Evolutionary conservation across 2,113 vertebrate genomes (phyloP).

Genomic region (Strigops habroptila): DNA sequence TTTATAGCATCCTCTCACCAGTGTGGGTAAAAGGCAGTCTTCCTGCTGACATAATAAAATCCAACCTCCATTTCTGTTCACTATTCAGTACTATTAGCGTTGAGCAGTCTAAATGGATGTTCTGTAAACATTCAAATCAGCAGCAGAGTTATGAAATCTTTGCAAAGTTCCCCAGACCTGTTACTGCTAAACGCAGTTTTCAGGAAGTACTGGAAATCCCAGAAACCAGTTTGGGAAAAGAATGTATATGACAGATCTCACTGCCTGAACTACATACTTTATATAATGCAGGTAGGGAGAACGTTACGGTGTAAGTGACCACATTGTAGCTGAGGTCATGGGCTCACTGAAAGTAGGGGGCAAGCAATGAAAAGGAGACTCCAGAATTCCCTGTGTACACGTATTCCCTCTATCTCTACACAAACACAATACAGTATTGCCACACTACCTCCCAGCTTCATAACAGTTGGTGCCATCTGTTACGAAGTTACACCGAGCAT

Average conservation of each 20-base stretch:
- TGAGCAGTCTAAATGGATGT: background rate
- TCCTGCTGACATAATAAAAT: conserved; percentile 28
- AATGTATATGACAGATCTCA: background rate
- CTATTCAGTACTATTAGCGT: background rate
- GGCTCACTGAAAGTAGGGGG: background rate
- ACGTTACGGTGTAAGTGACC: background rate
- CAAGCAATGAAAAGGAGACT: background rate
- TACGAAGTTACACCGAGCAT: background rate
- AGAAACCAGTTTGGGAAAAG: background rate
- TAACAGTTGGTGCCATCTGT: background rate
- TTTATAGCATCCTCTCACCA: background rate
- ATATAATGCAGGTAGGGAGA: background rate
- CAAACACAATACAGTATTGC: background rate
- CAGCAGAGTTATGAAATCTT: background rate
- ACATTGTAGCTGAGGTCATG: background rate
- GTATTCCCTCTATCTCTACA: background rate
- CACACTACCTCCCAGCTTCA: background rate
- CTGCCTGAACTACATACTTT: background rate
- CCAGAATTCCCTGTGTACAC: background rate
- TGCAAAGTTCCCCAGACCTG: background rate
- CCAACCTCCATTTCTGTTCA: background rate
- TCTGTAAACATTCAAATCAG: background rate
- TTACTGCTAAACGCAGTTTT: background rate
- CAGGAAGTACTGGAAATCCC: background rate
- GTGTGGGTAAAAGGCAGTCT: background rate